A percentile compares a stretch with the other conserved stretches of the same genome.
phyloP scores from a whole-genome alignment of 2,113 vertebrate species.

The Glaucidium brasilianum region DNA sequence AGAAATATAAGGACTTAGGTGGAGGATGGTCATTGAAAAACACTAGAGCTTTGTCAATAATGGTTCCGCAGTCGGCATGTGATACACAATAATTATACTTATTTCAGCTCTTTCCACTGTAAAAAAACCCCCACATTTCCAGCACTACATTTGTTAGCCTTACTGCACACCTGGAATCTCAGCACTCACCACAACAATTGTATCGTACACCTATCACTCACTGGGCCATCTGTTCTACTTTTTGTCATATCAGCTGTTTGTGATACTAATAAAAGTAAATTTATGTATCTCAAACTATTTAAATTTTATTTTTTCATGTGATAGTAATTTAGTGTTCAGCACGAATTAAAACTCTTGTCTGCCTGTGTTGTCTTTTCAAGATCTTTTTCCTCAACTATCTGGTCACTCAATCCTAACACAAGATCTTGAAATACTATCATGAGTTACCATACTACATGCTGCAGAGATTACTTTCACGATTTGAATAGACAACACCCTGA shows the following conservation, averaged over 20 bases:
- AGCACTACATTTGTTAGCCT: background rate
- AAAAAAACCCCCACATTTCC: background rate
- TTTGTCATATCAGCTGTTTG: background rate
- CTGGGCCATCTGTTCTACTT: background rate
- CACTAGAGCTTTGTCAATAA: background rate
- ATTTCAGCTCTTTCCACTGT: background rate
- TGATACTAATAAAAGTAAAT: conserved; percentile 6
- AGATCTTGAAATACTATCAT: background rate
- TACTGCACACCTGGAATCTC: background rate
- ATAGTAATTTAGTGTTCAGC: background rate
- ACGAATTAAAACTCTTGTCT: background rate
- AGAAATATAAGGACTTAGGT: background rate
- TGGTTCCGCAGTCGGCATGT: background rate
- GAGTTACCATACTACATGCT: background rate
- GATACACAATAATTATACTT: background rate
- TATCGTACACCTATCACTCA: background rate
- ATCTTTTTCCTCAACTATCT: background rate
- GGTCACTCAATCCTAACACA: background rate
- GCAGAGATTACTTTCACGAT: background rate
- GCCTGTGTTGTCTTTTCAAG: background rate
- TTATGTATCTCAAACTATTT: background rate
- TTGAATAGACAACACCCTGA: background rate
- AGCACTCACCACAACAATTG: background rate
- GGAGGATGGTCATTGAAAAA: background rate
- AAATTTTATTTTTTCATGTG: background rate